These are phyloP conservation scores for Anthophora plumipes DNA, from an alignment of 2,888 invertebrate genomes.

Conservation along the genomic window DNA sequence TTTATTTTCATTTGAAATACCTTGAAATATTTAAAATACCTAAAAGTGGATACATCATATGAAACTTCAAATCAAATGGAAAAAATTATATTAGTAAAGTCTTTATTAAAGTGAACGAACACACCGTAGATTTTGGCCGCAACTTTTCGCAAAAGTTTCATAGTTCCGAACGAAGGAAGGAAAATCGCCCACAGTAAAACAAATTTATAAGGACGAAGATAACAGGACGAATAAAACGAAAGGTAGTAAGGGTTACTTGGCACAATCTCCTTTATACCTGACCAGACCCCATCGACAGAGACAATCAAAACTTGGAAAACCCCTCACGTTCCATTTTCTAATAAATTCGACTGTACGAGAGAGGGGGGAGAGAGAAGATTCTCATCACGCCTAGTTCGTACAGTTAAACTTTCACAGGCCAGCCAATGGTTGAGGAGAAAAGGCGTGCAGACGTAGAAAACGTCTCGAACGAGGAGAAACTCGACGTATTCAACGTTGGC, in stretches of 20 bases:
- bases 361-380: conserved; percentile 40
- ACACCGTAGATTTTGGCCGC: too few relatives aligned
- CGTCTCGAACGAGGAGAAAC: background rate
- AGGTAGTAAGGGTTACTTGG: conserved; percentile 40
- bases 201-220: conserved; percentile 27
- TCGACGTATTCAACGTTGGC: conserved; percentile 16
- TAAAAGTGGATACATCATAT: too few relatives aligned
- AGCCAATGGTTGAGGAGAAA: background rate
- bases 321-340: conserved; percentile 54
- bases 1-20: too few relatives aligned
- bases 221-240: conserved; percentile 1
- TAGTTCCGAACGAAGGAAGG: background rate
- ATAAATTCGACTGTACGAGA: conserved; percentile 51
- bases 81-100: background rate
- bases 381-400: conserved; percentile 54
- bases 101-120: too few relatives aligned
- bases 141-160: background rate
- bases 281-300: conserved; percentile 14
- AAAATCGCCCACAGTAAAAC: conserved; percentile 26
- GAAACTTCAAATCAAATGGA: too few relatives aligned
- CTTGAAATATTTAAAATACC: too few relatives aligned
- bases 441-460: background rate
- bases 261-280: conserved; percentile 41
- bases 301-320: conserved; percentile 52
- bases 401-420: conserved; percentile 36